Evolutionary conservation across 2,797 vertebrate species (phyloP).

Genomic region (Schizothorax lantsangensis): DNA sequence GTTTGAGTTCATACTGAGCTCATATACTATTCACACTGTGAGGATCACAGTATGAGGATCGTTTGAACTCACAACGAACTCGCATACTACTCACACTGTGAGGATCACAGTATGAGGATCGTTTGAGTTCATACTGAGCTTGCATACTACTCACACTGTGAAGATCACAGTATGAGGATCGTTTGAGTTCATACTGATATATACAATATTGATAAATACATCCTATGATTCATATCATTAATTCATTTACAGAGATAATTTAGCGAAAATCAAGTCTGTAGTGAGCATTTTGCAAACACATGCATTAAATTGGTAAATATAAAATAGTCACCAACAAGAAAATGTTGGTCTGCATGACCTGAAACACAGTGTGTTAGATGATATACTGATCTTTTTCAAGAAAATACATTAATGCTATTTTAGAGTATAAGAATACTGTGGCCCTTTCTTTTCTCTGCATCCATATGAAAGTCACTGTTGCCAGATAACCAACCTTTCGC

Average conservation of each 20-base stretch:
- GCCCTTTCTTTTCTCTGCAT: constrained; percentile 17
- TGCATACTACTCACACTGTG: too few species aligned
- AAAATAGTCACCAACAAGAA: neutral
- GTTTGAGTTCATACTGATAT: neutral
- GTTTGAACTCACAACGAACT: too few species aligned
- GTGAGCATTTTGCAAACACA: neutral
- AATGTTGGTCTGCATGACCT: neutral
- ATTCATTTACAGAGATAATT: neutral
- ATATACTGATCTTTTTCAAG: neutral
- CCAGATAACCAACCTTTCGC: constrained; percentile 33
- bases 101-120: too few species aligned
- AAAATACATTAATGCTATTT: neutral
- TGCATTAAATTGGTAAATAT: neutral
- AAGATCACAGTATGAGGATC: too few species aligned
- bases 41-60: too few species aligned
- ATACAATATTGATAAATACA: neutral
- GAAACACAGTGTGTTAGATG: neutral
- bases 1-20: too few species aligned
- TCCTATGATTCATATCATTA: neutral
- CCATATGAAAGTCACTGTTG: constrained; percentile 14
- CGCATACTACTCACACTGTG: too few species aligned
- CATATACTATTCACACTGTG: too few species aligned
- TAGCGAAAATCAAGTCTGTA: neutral
- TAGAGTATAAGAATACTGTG: neutral
- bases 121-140: too few species aligned